Conservation (phyloP, 2,797 vertebrate genomes). For the Intellagama lesueurii region DNA sequence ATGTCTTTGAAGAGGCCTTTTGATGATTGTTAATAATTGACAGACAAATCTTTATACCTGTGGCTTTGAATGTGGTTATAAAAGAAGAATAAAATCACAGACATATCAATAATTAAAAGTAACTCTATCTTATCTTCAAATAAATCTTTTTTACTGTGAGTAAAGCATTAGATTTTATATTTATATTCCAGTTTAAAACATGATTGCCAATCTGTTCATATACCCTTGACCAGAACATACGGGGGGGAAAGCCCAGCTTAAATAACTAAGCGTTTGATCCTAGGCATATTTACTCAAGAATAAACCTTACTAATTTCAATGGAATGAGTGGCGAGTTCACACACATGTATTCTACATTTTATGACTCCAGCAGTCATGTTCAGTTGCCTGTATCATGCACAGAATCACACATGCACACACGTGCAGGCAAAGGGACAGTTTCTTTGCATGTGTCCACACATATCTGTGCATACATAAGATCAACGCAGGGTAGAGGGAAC, state of each 20-base stretch:
- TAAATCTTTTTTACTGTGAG: background rate
- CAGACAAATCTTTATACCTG: slow-evolving; percentile 48
- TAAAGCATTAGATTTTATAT: background rate
- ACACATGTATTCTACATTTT: background rate
- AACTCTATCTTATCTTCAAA: slow-evolving; percentile 43
- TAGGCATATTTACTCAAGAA: background rate
- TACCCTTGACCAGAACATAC: background rate
- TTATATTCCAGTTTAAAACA: slow-evolving; percentile 17
- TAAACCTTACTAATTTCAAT: background rate
- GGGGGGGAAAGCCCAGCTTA: background rate
- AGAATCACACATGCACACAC: background rate
- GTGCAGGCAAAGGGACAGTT: no score
- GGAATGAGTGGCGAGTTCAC: background rate
- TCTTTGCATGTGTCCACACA: no score
- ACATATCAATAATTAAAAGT: slow-evolving; percentile 54
- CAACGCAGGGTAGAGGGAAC: no score
- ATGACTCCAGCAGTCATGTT: background rate
- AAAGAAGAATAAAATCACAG: slow-evolving; percentile 44
- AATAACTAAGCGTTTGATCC: background rate
- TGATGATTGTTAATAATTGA: slow-evolving; percentile 55
- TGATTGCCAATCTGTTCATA: background rate
- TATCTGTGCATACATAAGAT: no score
- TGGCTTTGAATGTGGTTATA: slow-evolving; percentile 51
- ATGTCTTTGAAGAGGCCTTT: slow-evolving; percentile 39
- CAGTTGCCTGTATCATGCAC: background rate